phyloP scores from a whole-genome alignment of 2,113 vertebrate species.

The Hippocampus comes region DNA sequence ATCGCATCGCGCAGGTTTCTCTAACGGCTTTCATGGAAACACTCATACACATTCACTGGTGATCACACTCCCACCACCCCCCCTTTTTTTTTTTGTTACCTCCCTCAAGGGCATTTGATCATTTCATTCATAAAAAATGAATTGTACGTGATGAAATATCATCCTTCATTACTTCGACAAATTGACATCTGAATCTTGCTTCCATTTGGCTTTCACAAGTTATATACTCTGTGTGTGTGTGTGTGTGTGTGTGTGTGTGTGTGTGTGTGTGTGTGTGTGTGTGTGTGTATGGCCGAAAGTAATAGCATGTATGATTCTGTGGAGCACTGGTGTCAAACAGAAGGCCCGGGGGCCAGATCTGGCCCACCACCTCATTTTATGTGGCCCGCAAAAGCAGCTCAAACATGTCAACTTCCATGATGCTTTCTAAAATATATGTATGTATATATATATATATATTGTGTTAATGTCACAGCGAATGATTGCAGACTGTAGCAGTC shows the following conservation, averaged over 20 bases:
- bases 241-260: too few relatives aligned
- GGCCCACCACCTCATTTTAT: too few relatives aligned
- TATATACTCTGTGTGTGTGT: background rate
- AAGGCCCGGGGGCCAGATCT: too few relatives aligned
- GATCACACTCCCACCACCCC: too few relatives aligned
- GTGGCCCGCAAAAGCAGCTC: too few relatives aligned
- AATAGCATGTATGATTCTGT: too few relatives aligned
- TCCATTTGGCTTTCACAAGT: slow-evolving; percentile 9
- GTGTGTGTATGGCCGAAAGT: too few relatives aligned
- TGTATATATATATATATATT: too few relatives aligned
- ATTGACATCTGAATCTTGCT: slow-evolving; percentile 45
- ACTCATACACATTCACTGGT: background rate
- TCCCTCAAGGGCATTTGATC: slow-evolving; percentile 44
- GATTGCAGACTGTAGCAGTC: background rate
- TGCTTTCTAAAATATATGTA: too few relatives aligned
- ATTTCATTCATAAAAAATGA: slow-evolving; percentile 57
- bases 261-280: too few relatives aligned
- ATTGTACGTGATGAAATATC: slow-evolving; percentile 35
- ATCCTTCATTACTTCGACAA: slow-evolving; percentile 50
- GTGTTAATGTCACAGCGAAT: background rate
- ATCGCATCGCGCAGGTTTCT: slow-evolving; percentile 59
- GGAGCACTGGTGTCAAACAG: too few relatives aligned
- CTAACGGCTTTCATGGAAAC: slow-evolving; percentile 35
- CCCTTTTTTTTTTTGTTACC: background rate
- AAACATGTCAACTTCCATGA: too few relatives aligned